Base-by-base conservation (phyloP, 2,888 invertebrate genomes). In the Panzeria rudis region DNA sequence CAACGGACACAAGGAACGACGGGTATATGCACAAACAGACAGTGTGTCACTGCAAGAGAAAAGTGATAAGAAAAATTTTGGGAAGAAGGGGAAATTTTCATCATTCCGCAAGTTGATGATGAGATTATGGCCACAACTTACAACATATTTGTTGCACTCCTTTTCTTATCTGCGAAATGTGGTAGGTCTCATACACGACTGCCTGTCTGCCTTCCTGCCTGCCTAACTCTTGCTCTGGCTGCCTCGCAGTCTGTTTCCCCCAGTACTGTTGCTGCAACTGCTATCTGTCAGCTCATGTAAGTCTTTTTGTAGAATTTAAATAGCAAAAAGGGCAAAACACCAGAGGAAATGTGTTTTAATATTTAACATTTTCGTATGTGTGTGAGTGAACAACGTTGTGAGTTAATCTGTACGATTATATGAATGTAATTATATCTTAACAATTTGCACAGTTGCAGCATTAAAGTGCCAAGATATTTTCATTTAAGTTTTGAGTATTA, bases 121-220 rank as follows among this genome's bases (percentile, higher is more conserved):
- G 76, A 71, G 76, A 69, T 83, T 86, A 77, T 83, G 61, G 80
- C 72, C 86, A 68, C 86, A 83, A 62, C 25, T 62, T 62, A 47
- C 44, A 62, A 71, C 62, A 47, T 35, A 47, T 76, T 54, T 81
- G 17, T n/a, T 41, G 44, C 38, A 44, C 59, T 68, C 59, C 59
- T 35, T 61, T 59, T 68, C 81, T 81, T 81, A 69, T 73, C 73
- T 15, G 75, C 29, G 20, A 35, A 62, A 54, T 69, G 68, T 47
- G 81, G 81, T 76, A 32, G 50, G 32, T 71, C 15, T 38, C 64
- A 56, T 76, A 56, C 29, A 71, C n/a, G 35, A 3, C 8, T 41
- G 38, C 0, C 25, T 41, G 61, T 23, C 50, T 69, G 50, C 7
- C 50, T 47, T 56, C 1, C 25, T 56, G 41, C 3, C 17, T n/a